phyloP scores from a whole-genome alignment of 2,797 vertebrate species.

The Enteromius thamalakanensis region DNA sequence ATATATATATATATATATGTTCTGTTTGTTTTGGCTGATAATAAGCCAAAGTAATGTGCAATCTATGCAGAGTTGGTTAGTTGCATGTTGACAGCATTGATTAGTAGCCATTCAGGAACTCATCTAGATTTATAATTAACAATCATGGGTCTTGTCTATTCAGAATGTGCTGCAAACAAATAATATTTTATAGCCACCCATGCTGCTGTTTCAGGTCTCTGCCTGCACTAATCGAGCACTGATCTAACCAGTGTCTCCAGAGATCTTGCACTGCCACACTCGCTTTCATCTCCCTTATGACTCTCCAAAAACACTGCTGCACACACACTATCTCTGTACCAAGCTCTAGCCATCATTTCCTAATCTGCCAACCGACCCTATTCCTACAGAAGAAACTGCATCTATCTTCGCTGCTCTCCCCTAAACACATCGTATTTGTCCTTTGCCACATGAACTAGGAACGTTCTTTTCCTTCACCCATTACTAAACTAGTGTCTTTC shows the following conservation, averaged over 20 bases:
- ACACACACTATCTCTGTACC: not conserved
- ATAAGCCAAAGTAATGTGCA: not conserved
- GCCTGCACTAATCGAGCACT: slow-evolving; percentile 21
- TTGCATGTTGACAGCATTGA: not conserved
- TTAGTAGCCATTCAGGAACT: not conserved
- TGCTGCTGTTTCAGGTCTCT: slow-evolving; percentile 20
- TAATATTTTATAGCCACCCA: not conserved
- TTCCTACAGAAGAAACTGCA: not conserved
- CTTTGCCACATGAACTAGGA: slow-evolving; percentile 6
- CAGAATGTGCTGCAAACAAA: not conserved
- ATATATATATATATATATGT: too few species aligned
- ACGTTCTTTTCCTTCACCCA: slow-evolving; percentile 21
- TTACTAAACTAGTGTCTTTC: slow-evolving; percentile 35
- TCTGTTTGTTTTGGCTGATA: not conserved
- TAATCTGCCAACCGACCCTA: not conserved
- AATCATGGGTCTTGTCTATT: not conserved
- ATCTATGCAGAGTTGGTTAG: not conserved
- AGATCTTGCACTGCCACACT: slow-evolving; percentile 30
- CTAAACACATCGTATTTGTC: not conserved
- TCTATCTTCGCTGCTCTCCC: not conserved
- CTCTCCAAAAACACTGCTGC: slow-evolving; percentile 5
- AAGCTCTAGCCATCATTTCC: slow-evolving; percentile 11
- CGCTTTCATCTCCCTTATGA: slow-evolving; percentile 29
- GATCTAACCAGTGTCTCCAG: slow-evolving; percentile 30
- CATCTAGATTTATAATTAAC: not conserved